phyloP scores from a whole-genome alignment of 2,888 invertebrate species.

The Holacanthella duospinosa region DNA sequence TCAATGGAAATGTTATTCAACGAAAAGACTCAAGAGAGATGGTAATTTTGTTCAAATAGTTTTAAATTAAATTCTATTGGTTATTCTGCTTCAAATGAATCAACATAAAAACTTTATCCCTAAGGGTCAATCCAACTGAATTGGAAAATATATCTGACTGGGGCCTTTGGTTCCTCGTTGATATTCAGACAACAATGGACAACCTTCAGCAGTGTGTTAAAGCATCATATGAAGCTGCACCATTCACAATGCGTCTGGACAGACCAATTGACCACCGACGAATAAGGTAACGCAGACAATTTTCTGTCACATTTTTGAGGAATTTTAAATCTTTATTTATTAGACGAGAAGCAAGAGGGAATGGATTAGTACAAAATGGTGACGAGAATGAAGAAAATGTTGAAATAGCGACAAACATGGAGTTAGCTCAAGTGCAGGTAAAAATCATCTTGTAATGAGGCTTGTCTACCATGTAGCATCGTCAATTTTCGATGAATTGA shows the following conservation, averaged over 20 bases:
- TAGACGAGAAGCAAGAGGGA: background rate
- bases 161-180: slow-evolving; percentile 28
- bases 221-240: slow-evolving; percentile 23
- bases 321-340: slow-evolving; percentile 2
- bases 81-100: too few relatives aligned
- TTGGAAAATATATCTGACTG: slow-evolving; percentile 20
- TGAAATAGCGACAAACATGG: too few relatives aligned
- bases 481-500: background rate
- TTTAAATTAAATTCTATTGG: too few relatives aligned
- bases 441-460: too few relatives aligned
- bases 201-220: slow-evolving; percentile 26
- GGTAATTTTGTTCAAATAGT: slow-evolving; percentile 10
- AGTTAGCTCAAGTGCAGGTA: too few relatives aligned
- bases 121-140: slow-evolving; percentile 25
- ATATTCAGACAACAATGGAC: slow-evolving; percentile 23
- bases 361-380: background rate
- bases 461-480: too few relatives aligned
- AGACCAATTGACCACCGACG: slow-evolving; percentile 23
- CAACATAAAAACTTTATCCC: background rate
- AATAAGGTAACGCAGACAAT: background rate
- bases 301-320: background rate
- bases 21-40: too few relatives aligned
- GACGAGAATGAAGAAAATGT: too few relatives aligned
- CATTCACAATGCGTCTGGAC: slow-evolving; percentile 26
- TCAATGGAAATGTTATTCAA: slow-evolving; percentile 29